Evolutionary conservation across 2,888 invertebrate species (phyloP), one percentile per base, ranked within the genome.

Genomic region (Lathronympha strigana): DNA sequence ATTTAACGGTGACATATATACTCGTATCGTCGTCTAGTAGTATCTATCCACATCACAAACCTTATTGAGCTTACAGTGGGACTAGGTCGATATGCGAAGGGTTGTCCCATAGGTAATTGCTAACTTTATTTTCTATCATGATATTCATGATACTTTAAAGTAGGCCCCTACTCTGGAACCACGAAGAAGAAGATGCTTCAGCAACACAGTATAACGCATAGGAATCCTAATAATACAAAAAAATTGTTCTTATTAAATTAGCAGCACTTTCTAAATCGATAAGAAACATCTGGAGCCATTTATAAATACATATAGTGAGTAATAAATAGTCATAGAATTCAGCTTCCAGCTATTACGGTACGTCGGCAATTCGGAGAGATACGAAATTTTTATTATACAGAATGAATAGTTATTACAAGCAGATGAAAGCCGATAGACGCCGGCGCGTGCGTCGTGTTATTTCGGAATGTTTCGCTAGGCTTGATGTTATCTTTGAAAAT

Each of bases 321-420:
- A 79, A 83, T 84, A 81, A 80, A 83, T 77, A 80, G 76, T 72
- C 73, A 71, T 76, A 75, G 75, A 80, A 80, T 79, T 78, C 71
- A 79, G 82, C 86, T 84, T 68, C 79, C 73, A 85, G 86, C 84
- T 76, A 84, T 84, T 83, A 84, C 84, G 81, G 81, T 84, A 85
- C 79, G 82, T 75, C 74, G 69, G 76, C 78, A 78, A 79, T 80
- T 76, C 73, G 68, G 73, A 76, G 74, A 78, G 80, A 81, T 84
- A 81, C 75, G 72, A 78, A 71, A 81, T 83, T 75, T 83, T 84
- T 86, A 86, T 84, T 79, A 80, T 79, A 69, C 76, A 73, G 81
- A 82, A 83, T 83, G 81, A 83, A 82, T 83, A 82, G 83, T 82
- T 84, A 85, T 84, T 83, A 83, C 76, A 77, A 76, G 76, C 74